phyloP scores from a whole-genome alignment of 2,797 vertebrate genomes.

The Semotilus atromaculatus region DNA sequence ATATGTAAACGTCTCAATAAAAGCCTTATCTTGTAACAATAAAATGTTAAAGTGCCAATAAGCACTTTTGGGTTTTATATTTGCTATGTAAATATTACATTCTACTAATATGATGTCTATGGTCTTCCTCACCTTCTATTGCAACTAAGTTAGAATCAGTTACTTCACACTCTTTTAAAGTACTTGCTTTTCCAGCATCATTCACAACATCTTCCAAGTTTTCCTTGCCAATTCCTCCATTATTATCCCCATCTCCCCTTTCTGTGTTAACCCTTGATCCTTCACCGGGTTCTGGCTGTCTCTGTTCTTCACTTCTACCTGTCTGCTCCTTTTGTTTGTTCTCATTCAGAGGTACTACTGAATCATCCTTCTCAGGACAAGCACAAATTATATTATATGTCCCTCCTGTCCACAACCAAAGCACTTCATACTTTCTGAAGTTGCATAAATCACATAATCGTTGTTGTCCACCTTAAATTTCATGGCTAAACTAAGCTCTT shows the following conservation, averaged over 20 bases:
- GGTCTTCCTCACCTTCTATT: too few species aligned
- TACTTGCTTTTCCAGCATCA: neutral
- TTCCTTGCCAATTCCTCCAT: neutral
- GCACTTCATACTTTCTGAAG: neutral
- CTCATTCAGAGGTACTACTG: neutral
- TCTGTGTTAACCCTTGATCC: neutral
- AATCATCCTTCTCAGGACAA: neutral
- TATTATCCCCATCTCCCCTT: neutral
- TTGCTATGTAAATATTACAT: too few species aligned
- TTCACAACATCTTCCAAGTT: neutral
- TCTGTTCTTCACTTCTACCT: too few species aligned
- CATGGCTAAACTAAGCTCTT: neutral
- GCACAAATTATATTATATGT: too few species aligned
- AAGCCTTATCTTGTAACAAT: too few species aligned
- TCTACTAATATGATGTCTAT: too few species aligned
- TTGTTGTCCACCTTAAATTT: neutral
- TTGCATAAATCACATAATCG: neutral
- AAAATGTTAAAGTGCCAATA: too few species aligned
- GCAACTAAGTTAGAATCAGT: too few species aligned
- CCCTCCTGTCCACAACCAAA: conserved; percentile 3
- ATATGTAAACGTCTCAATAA: too few species aligned
- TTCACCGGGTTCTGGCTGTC: neutral
- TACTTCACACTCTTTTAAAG: too few species aligned
- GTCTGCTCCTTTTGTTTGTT: neutral
- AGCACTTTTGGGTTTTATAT: too few species aligned